Evolutionary conservation across 2,888 invertebrate species (phyloP).

Genomic region (Poecilus cupreus): DNA sequence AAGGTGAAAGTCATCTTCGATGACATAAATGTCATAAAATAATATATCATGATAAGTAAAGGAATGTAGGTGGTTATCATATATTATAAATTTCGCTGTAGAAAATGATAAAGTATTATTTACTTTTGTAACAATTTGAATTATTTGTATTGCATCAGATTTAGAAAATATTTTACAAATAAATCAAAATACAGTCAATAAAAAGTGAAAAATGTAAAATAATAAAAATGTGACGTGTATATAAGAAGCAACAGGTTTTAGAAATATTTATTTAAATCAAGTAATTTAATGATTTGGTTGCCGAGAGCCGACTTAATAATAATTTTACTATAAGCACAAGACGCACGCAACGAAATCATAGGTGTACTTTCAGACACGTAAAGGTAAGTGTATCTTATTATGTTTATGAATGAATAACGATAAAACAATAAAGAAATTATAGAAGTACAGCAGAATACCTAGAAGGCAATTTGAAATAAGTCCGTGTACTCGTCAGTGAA

Average conservation of each 20-base stretch:
- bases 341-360: background rate
- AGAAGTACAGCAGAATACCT: too few relatives aligned
- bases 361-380: background rate
- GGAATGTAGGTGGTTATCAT: background rate
- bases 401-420: too few relatives aligned
- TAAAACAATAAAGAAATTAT: too few relatives aligned
- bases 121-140: conserved; percentile 9
- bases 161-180: conserved; percentile 17
- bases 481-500: too few relatives aligned
- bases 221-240: background rate
- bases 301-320: background rate
- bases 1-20: too few relatives aligned
- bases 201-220: background rate
- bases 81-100: background rate
- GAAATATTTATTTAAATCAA: conserved; percentile 14
- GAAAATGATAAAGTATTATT: background rate
- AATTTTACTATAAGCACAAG: conserved; percentile 6
- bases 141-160: conserved; percentile 3
- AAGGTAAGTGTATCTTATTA: too few relatives aligned
- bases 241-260: background rate
- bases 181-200: conserved; percentile 15
- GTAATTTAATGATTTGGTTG: conserved; percentile 9
- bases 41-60: background rate
- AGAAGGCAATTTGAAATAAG: too few relatives aligned
- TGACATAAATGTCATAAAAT: too few relatives aligned